Evolutionary conservation across 92 coral and sea anemone species (phyloP).

Genomic region (Zoanthus gigantus): DNA sequence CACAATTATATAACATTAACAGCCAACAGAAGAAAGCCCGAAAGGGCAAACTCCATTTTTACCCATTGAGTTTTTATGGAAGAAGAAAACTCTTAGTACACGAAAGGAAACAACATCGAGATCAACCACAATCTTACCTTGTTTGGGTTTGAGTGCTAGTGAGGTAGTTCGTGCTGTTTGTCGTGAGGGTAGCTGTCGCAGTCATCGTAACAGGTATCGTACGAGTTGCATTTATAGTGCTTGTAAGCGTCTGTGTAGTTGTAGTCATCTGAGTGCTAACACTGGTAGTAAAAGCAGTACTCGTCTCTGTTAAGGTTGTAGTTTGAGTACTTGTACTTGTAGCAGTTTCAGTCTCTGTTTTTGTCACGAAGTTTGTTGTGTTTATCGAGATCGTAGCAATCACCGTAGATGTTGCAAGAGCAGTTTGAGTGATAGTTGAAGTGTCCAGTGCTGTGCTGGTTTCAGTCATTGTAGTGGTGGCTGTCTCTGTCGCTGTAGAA

Average conservation of each 20-base stretch:
- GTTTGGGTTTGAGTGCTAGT: conserved; percentile 26
- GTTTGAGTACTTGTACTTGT: conserved; percentile 37
- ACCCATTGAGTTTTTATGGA: no score
- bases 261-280: conserved; percentile 19
- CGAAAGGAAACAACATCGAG: no score
- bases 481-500: neutral
- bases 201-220: conserved; percentile 26
- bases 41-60: no score
- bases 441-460: neutral
- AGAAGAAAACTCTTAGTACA: no score
- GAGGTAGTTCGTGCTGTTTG: conserved; percentile 25
- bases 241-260: neutral
- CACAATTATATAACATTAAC: no score
- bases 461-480: neutral
- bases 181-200: conserved; percentile 10
- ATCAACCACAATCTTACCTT: neutral
- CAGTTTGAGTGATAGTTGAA: conserved; percentile 19
- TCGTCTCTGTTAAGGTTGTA: conserved; percentile 9
- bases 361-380: neutral
- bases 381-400: conserved; percentile 2
- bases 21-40: no score
- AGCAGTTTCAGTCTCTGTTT: conserved; percentile 1
- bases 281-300: conserved; percentile 33
- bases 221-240: conserved; percentile 31
- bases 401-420: neutral